Evolutionary conservation across 1,140 invertebrate species (phyloP).

Genomic region (Spodoptera frugiperda): DNA sequence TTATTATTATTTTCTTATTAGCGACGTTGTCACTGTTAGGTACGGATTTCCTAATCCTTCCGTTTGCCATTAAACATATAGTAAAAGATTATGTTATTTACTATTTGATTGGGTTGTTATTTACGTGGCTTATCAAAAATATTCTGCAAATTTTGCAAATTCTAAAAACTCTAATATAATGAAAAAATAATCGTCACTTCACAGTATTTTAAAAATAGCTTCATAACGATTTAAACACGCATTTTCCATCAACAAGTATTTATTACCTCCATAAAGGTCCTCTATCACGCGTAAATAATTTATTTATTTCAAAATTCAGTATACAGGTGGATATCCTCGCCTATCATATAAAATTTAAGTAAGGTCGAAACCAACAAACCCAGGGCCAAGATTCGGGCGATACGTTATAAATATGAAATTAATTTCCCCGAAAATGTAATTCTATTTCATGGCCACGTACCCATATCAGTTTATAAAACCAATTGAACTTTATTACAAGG

Average conservation of each 20-base stretch:
- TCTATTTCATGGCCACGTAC: constrained; percentile 2
- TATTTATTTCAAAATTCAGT: constrained; percentile 7
- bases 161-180: no score
- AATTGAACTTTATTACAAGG: constrained; percentile 22
- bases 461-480: constrained; percentile 18
- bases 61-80: no score
- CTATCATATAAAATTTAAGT: constrained; percentile 41
- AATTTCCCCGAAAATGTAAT: constrained; percentile 28
- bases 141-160: no score
- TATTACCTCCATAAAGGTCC: not conserved
- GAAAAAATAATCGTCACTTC: no score
- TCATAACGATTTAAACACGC: not conserved
- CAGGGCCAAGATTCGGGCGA: not conserved
- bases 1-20: no score
- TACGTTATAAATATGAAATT: constrained; percentile 40
- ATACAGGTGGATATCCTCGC: constrained; percentile 7
- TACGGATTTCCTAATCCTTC: no score
- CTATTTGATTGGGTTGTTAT: no score
- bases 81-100: no score
- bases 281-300: constrained; percentile 3
- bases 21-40: no score
- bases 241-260: not conserved
- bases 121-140: no score
- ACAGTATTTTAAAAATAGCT: no score
- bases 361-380: constrained; percentile 13